Evolutionary conservation across 1,140 invertebrate species (phyloP).

Genomic region (Orussus abietinus): DNA sequence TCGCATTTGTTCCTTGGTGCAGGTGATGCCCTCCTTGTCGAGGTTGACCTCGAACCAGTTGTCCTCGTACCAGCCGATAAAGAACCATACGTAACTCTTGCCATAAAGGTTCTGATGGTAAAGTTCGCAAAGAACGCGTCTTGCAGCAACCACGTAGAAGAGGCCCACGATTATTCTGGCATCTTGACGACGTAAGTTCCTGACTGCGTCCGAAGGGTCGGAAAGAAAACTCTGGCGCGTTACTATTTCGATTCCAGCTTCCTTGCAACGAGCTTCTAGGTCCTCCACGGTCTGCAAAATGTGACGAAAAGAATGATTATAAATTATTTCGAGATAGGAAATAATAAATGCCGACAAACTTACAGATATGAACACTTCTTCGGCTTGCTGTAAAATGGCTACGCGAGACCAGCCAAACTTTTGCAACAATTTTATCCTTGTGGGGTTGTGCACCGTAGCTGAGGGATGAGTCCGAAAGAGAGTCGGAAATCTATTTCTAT

Average conservation of each 20-base stretch:
- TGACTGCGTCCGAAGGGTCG: slow-evolving; percentile 93
- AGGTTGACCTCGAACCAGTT: slow-evolving; percentile 94
- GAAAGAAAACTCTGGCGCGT: slow-evolving; percentile 95
- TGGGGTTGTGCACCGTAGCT: slow-evolving; percentile 98
- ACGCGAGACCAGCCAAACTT: slow-evolving; percentile 96
- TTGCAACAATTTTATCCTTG: slow-evolving; percentile 92
- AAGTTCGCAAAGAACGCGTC: slow-evolving; percentile 94
- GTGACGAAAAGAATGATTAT: slow-evolving; percentile 5
- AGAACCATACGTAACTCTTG: slow-evolving; percentile 97
- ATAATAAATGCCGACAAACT: slow-evolving; percentile 35
- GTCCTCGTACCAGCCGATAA: slow-evolving; percentile 99
- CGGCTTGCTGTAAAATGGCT: slow-evolving; percentile 95
- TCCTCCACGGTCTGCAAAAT: slow-evolving; percentile 88
- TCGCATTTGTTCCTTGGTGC: slow-evolving; percentile 89
- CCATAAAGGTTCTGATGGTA: slow-evolving; percentile 94
- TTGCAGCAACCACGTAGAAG: slow-evolving; percentile 95
- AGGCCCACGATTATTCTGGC: slow-evolving; percentile 96
- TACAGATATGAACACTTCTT: slow-evolving; percentile 99
- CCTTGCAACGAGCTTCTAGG: slow-evolving; percentile 90
- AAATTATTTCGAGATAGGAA: slow-evolving; percentile 3
- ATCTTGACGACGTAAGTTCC: slow-evolving; percentile 89
- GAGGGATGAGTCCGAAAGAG: slow-evolving; percentile 98
- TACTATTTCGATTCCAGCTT: slow-evolving; percentile 89
- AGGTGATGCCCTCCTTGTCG: slow-evolving; percentile 86
- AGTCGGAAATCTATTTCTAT: slow-evolving; percentile 94